Percentiles rank a stretch among this genome's conserved stretches.
These are phyloP conservation scores for Stramonita haemastoma DNA, from an alignment of 2,888 invertebrate species.

Conservation along the genomic window DNA sequence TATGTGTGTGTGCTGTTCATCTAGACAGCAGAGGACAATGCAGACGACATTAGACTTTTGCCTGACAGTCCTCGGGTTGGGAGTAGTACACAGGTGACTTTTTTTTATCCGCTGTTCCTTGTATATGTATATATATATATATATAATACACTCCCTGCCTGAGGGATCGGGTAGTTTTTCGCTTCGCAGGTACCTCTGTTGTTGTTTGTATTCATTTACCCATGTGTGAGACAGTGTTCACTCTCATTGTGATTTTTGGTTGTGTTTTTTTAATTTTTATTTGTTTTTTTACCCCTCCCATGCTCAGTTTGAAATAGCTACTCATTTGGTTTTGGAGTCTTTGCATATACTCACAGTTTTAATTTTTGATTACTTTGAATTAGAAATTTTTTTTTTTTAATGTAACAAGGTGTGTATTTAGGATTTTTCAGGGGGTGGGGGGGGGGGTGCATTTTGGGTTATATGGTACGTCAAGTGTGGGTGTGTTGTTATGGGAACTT, in stretches of 20 bases:
- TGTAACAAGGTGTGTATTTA: neutral
- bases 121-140: too few species aligned
- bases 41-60: constrained; percentile 41
- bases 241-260: constrained; percentile 9
- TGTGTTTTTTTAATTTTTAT: neutral
- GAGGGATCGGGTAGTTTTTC: neutral
- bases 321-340: neutral
- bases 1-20: neutral
- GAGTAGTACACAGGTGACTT: constrained; percentile 30
- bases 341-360: too few species aligned
- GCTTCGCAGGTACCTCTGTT: neutral
- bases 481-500: too few species aligned
- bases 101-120: neutral
- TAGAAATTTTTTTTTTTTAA: neutral
- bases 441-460: too few species aligned
- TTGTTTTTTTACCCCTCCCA: neutral
- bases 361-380: neutral
- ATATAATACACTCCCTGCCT: too few species aligned
- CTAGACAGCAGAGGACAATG: constrained; percentile 31
- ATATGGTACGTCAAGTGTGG: too few species aligned
- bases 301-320: neutral
- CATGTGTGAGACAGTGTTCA: neutral
- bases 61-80: constrained; percentile 15
- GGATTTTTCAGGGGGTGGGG: too few species aligned
- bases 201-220: neutral